Evolutionary conservation across 2,888 invertebrate species (phyloP).

Genomic region (Dolichopus griseipennis): DNA sequence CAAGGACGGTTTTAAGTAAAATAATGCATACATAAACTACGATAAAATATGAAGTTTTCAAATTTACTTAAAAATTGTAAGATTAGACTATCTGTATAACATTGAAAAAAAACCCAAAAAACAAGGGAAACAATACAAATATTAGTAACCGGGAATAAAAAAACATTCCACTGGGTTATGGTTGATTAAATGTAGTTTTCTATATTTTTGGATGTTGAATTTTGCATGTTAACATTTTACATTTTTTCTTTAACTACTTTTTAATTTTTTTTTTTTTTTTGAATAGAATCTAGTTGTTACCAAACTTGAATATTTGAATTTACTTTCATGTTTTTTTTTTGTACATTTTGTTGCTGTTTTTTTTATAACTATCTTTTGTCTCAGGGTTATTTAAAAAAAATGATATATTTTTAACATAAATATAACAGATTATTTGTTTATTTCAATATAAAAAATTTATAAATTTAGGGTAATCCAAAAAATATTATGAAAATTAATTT

Average conservation of each 20-base stretch:
- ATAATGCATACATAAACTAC: too few species aligned
- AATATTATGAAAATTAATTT: too few species aligned
- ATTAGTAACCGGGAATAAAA: too few species aligned
- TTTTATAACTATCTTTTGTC: background rate
- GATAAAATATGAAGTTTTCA: too few species aligned
- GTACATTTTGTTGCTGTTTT: background rate
- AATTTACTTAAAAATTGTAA: too few species aligned
- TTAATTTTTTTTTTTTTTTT: background rate
- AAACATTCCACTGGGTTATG: background rate
- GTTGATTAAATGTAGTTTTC: background rate
- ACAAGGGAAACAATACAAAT: too few species aligned
- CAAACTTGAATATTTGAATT: background rate
- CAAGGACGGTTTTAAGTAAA: too few species aligned
- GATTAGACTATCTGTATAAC: too few species aligned
- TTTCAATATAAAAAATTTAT: too few species aligned
- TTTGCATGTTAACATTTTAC: background rate
- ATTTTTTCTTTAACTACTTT: background rate
- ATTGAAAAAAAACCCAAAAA: too few species aligned
- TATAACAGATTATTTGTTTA: too few species aligned
- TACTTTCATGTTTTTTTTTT: background rate
- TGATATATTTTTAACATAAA: background rate
- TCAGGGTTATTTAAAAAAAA: slow-evolving; percentile 6
- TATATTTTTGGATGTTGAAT: background rate
- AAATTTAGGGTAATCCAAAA: too few species aligned
- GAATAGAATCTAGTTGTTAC: background rate